Conservation (phyloP, 2,888 invertebrate genomes). For the Diloba caeruleocephala region DNA sequence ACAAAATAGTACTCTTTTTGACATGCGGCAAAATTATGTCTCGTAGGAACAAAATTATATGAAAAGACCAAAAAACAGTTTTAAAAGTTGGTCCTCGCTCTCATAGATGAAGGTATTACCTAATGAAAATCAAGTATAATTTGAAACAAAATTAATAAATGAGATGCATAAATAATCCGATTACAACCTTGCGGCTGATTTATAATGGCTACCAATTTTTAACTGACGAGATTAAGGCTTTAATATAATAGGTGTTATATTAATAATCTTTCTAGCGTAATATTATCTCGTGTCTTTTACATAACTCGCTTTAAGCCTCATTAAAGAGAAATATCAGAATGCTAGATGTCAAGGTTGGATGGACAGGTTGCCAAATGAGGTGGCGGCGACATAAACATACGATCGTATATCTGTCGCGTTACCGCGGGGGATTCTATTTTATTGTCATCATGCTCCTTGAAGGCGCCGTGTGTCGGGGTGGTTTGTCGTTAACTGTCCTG, state of each 20-base stretch:
- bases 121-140: constrained; percentile 20
- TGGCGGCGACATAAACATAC: constrained; percentile 39
- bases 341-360: constrained; percentile 45
- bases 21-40: no score
- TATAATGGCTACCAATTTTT: constrained; percentile 13
- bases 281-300: constrained; percentile 27
- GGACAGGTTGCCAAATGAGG: constrained; percentile 53
- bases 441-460: no score
- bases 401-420: not conserved
- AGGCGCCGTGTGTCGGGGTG: no score
- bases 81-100: no score
- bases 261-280: constrained; percentile 4
- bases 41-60: no score
- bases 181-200: constrained; percentile 7
- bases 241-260: constrained; percentile 22
- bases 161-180: constrained; percentile 14
- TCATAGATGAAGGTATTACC: no score
- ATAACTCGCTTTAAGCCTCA: constrained; percentile 40
- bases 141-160: constrained; percentile 10
- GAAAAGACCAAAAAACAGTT: no score
- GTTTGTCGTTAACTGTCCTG: no score
- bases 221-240: constrained; percentile 21
- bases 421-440: no score
- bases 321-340: constrained; percentile 45
- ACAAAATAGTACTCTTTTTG: no score